A percentile compares a stretch with the other conserved stretches of the same genome.
phyloP scores from a whole-genome alignment of 2,113 vertebrate genomes.

The Cochlearius cochlearius region DNA sequence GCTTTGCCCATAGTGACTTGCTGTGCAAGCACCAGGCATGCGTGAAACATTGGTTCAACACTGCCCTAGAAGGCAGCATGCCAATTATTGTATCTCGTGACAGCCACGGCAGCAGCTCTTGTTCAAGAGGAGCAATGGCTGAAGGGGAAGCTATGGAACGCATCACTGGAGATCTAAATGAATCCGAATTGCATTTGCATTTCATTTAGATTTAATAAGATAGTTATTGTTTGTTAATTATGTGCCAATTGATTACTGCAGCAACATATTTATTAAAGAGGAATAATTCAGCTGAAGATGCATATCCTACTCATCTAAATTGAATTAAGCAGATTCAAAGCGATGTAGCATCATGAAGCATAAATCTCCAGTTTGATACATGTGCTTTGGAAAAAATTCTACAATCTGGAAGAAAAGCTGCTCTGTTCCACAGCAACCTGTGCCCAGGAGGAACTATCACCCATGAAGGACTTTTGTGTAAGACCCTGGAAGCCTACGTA shows the following conservation, averaged over 20 bases:
- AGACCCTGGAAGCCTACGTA: neutral
- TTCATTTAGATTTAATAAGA: slow-evolving; percentile 31
- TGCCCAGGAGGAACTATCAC: neutral
- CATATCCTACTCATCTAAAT: neutral
- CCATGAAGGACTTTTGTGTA: neutral
- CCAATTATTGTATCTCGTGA: neutral
- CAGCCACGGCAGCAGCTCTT: neutral
- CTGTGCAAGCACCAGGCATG: neutral
- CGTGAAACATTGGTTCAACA: neutral
- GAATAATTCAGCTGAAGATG: slow-evolving; percentile 26
- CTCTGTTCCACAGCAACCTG: neutral
- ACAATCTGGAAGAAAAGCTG: neutral
- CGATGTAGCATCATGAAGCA: neutral
- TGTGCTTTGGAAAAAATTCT: neutral
- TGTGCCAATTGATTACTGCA: slow-evolving; percentile 16
- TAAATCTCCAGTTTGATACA: neutral
- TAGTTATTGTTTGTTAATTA: slow-evolving; percentile 47
- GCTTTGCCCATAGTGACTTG: neutral
- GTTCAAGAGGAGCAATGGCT: neutral
- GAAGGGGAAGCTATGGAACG: neutral
- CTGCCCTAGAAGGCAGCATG: neutral
- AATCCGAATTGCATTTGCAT: neutral
- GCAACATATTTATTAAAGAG: slow-evolving; percentile 50
- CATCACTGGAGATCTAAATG: neutral
- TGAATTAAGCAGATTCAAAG: slow-evolving; percentile 26